Base-by-base conservation (phyloP, 2,797 vertebrate genomes). In the Xiphorhynchus erythropygius region DNA sequence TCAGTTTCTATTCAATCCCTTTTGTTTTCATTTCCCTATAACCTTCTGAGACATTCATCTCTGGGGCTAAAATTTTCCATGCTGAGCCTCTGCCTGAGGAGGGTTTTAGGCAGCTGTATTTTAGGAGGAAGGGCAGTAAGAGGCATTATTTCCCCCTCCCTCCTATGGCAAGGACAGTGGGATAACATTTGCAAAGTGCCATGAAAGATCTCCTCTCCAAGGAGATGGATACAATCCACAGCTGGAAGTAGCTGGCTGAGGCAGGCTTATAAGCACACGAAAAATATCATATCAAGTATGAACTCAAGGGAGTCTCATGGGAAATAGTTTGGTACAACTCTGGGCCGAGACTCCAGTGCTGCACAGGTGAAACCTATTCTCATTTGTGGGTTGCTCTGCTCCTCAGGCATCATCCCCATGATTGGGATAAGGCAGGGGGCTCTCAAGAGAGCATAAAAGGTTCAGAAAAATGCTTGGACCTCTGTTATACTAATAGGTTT, bases 1-100 rank as follows among this genome's bases (percentile, higher is more conserved):
- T 28, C 44, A 78, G 28, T 65, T 93, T 55, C 68, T 82, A 8
- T 55, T 86, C 65, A 83, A 73, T 78, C 35, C 46, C 16, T 5
- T 90, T 73, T 89, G 75, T 41, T 88, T 89, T 89, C 53, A n/a
- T 88, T 81, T 87, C 64, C 64, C 76, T 75, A 12, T 46, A 87
- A 81, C 75, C 88, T 92, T 75, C 68, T 6, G 6, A 89, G 57
- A 83, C 32, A 27, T 60, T 84, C 53, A 62, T 37, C 64, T 70
- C 55, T 70, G 64, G 28, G 50, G 60, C 60, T 92, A 62, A 60
- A 39, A 77, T 83, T 91, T 88, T 89, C 90, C 24, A 13, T 64
- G 59, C 65, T 78, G 42, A 76, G 70, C 47, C n/a, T 83, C 41
- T 90, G 75, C 79, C 84, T 9, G 13, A 74, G 44, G 62, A 86